A percentile compares a stretch with the other conserved stretches of the same genome.
These are phyloP conservation scores for Mus musculus DNA, from an alignment of 2,113 vertebrate species.

Conservation along the genomic window DNA sequence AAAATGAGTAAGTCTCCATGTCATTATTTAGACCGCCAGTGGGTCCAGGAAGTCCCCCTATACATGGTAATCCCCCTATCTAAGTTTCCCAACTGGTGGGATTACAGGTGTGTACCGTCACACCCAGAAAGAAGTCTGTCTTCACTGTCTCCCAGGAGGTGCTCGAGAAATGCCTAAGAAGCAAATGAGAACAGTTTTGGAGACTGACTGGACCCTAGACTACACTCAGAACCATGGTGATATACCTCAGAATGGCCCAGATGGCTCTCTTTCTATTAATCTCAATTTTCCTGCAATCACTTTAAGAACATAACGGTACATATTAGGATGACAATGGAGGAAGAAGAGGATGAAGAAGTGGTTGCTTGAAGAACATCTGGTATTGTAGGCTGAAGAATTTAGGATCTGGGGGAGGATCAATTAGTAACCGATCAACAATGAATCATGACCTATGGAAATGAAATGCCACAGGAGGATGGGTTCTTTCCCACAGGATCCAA, in stretches of 20 bases:
- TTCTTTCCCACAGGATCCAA: background rate
- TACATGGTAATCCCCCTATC: background rate
- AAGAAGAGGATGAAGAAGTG: no score
- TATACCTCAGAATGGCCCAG: background rate
- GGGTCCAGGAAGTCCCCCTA: no score
- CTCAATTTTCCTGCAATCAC: background rate
- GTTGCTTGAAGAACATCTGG: background rate
- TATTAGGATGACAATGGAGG: background rate
- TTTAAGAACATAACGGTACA: background rate
- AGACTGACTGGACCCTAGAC: background rate
- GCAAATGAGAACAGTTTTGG: background rate
- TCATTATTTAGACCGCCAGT: no score
- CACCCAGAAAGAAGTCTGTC: background rate
- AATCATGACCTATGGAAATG: slow-evolving; percentile 1
- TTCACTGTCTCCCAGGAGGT: background rate
- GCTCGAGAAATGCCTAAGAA: background rate
- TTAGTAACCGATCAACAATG: background rate
- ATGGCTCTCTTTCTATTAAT: background rate
- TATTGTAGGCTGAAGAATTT: background rate
- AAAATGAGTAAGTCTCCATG: no score
- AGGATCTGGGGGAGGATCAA: background rate
- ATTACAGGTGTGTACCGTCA: background rate
- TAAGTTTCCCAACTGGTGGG: background rate
- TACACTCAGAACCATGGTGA: background rate
- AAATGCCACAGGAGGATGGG: background rate